Evolutionary conservation across 2,888 invertebrate genomes (phyloP), one percentile per base, ranked within the genome.

Genomic region (Hedychridium roseum): DNA sequence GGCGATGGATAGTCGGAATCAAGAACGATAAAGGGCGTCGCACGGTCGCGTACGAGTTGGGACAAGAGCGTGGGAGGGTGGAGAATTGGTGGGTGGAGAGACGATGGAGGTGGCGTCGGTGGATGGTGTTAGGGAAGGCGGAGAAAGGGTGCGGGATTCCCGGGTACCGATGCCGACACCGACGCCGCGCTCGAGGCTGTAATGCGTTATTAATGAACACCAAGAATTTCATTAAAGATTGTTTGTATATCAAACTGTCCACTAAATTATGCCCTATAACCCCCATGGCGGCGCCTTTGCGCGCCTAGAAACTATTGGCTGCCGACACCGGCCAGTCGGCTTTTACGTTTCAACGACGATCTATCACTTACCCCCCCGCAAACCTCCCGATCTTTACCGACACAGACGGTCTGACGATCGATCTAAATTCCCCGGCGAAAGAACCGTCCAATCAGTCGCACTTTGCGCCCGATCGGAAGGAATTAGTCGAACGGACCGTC

Each of bases 201-300:
- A 85, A 85, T 84, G 83, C 81, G 83, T 83, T 84, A 85, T 84
- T 85, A 85, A 84, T 84, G 84, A 85, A 84, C 83, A 83, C 81
- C 83, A 84, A 83, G 84, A 84, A 85, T 84, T 84, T 84, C 84
- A 85, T 85, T 84, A 82, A 82, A 82, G 82, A 82, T 82, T 82
- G 82, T 83, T 83, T 83, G 82, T 83, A 82, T 83, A 83, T 83
- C 82, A 82, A 82, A 82, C 81, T 81, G 82, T 82, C 83, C 82
- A 82, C 81, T 83, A 83, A 83, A 83, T 83, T 83, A 82, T 82
- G 78, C 73, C 70, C 74, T 68, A 70, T 71, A 76, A 71, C 75
- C 71, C 73, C 70, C 63, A 57, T 70, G 67, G 69, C 70, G 71
- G 69, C 70, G 71, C 72, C 73, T 71, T 74, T 63, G 57, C 64